These are phyloP conservation scores for Tolmerus cingulatus DNA, from an alignment of 2,888 invertebrate genomes.

Conservation along the genomic window DNA sequence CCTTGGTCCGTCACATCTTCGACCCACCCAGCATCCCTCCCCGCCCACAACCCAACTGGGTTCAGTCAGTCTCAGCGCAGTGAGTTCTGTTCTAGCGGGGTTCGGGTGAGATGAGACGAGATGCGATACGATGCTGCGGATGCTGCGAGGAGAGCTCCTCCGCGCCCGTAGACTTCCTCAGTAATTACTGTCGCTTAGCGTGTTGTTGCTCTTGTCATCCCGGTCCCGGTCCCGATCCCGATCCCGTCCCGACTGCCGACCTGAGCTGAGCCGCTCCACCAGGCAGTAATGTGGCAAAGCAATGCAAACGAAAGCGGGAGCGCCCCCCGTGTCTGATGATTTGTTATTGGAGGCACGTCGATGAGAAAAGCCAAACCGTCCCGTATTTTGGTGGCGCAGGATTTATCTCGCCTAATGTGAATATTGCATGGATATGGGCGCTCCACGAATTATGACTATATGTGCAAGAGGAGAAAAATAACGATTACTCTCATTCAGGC, in stretches of 20 bases:
- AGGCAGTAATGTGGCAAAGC: conserved; percentile 1
- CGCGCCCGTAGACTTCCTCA: conserved; percentile 10
- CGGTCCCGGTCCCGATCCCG: no score
- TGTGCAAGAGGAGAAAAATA: neutral
- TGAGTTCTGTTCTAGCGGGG: neutral
- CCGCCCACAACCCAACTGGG: neutral
- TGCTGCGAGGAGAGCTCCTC: neutral
- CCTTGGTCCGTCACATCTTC: neutral
- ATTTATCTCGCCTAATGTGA: conserved; percentile 33
- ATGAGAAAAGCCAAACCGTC: conserved; percentile 33
- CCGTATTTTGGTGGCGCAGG: conserved; percentile 11
- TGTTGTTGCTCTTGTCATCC: conserved; percentile 34
- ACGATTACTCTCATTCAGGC: conserved; percentile 30
- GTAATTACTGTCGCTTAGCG: conserved; percentile 40
- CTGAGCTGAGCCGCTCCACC: neutral
- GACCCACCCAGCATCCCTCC: neutral
- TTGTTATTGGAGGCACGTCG: conserved; percentile 35
- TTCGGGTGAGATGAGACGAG: neutral
- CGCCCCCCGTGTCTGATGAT: conserved; percentile 8
- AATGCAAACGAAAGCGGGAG: neutral
- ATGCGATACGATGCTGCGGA: neutral
- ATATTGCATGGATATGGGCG: conserved; percentile 34
- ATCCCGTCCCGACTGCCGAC: no score
- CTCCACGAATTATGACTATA: conserved; percentile 10
- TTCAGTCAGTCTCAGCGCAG: neutral